Base-by-base conservation (phyloP, 2,113 vertebrate species). In the Ammospiza caudacuta region DNA sequence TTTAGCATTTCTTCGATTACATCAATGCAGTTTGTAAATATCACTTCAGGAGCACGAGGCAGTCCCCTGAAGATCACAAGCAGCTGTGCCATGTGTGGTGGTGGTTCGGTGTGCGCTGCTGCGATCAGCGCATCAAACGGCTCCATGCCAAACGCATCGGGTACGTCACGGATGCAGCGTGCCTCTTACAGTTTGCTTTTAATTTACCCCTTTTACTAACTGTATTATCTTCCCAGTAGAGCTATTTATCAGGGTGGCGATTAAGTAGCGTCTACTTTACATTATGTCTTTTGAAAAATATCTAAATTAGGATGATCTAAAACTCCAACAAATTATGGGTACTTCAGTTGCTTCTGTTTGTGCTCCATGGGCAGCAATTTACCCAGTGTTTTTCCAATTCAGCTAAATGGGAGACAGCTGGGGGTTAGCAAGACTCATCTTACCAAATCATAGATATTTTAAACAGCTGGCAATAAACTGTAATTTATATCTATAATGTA, bases 381-480 rank as follows among this genome's bases (percentile, higher is more conserved):
- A 95, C 79, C 86, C 90, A 62, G 86, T 92, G 88, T 94, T 97
- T 96, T 96, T 89, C 94, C 92, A 95, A 93, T 96, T 96, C 83
- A 92, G 83, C 89, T 95, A 96, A 97, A 96, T 95, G 66, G 86
- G 94, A 96, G 86, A 94, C 91, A 96, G 96, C 95, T 97, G 97
- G 89, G 39, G 93, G 86, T 77, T 96, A 90, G 90, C 84, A 95
- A 96, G 94, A 68, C 83, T 97, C 90, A 91, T 97, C 92, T 96
- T 95, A 94, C 95, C 94, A 92, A 96, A 96, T 96, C 95, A 96
- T 83, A 95, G 94, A 95, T 96, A 95, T 94, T 97, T 96, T 96
- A 94, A 96, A 91, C 87, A 97, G 84, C 93, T 94, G 87, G 87
- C 72, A 95, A 95, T 97, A 96, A 97, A 97, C 87, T 92, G 87